These are phyloP conservation scores for Paralinhomoeus sp. DNA, from an alignment of 2,888 invertebrate genomes.

Conservation along the genomic window DNA sequence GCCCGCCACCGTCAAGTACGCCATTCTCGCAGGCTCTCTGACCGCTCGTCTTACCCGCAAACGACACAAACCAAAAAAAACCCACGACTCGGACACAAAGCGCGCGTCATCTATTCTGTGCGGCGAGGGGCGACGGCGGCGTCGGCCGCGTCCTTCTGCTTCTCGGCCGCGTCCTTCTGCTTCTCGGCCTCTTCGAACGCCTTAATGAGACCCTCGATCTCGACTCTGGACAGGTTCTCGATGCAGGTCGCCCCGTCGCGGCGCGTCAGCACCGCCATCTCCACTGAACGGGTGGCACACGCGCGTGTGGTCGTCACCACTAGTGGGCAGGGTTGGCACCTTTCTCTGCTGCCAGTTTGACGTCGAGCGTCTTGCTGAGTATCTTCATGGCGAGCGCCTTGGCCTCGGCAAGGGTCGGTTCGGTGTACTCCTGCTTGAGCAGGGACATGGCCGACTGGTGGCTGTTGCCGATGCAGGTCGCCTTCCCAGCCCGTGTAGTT, in stretches of 20 bases:
- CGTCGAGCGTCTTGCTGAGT: slow-evolving; percentile 89
- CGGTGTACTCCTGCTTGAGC: slow-evolving; percentile 90
- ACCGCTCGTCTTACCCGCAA: no score
- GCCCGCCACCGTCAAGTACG: slow-evolving; percentile 77
- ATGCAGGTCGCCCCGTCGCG: slow-evolving; percentile 29
- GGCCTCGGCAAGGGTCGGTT: slow-evolving; percentile 45
- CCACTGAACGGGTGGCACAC: slow-evolving; percentile 23
- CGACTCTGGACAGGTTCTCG: slow-evolving; percentile 23
- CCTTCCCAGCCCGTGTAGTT: slow-evolving; percentile 99
- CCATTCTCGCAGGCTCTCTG: slow-evolving; percentile 35
- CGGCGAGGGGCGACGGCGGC: no score
- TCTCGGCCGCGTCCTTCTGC: slow-evolving; percentile 25
- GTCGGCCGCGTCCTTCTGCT: no score
- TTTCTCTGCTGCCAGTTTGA: slow-evolving; percentile 86
- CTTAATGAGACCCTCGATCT: slow-evolving; percentile 28
- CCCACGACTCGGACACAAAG: no score
- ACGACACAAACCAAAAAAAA: no score
- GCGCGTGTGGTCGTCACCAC: no score
- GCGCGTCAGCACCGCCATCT: slow-evolving; percentile 30
- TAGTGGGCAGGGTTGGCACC: slow-evolving; percentile 37
- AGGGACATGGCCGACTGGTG: slow-evolving; percentile 90
- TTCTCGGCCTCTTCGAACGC: slow-evolving; percentile 31
- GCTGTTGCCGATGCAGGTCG: slow-evolving; percentile 96
- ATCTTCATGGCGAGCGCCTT: slow-evolving; percentile 71
- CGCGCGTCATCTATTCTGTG: no score